phyloP scores from a whole-genome alignment of 2,797 vertebrate genomes.

The Clangula hyemalis region DNA sequence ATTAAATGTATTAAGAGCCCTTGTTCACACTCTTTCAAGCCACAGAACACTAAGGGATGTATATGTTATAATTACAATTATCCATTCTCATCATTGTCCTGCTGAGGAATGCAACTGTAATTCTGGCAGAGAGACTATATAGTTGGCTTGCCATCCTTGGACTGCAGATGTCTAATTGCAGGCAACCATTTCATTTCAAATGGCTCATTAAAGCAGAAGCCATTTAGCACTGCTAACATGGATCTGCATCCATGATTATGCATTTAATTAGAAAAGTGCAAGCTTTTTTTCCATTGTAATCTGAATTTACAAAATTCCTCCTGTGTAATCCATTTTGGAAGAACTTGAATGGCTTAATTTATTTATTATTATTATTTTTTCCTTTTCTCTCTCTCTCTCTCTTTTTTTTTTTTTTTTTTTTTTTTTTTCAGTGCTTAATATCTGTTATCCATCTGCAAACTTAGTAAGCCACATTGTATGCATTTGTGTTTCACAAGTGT shows the following conservation, averaged over 20 bases:
- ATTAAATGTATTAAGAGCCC: slow-evolving; percentile 81
- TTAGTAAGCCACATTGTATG: neutral
- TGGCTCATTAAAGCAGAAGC: slow-evolving; percentile 81
- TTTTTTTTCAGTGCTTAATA: neutral
- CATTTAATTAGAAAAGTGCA: slow-evolving; percentile 78
- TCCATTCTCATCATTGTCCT: slow-evolving; percentile 82
- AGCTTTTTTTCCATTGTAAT: slow-evolving; percentile 46
- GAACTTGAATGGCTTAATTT: slow-evolving; percentile 12
- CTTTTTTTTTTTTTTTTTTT: neutral
- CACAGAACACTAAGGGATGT: slow-evolving; percentile 81
- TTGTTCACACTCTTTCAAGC: slow-evolving; percentile 83
- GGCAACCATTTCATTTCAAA: slow-evolving; percentile 84
- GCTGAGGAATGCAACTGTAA: slow-evolving; percentile 80
- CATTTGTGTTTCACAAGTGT: neutral
- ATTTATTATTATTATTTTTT: neutral
- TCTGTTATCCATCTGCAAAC: neutral
- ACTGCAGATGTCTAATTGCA: slow-evolving; percentile 85
- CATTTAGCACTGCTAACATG: slow-evolving; percentile 77
- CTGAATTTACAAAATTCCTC: slow-evolving; percentile 25
- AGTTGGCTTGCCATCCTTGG: slow-evolving; percentile 78
- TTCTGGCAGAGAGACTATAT: slow-evolving; percentile 77
- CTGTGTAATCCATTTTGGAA: slow-evolving; percentile 9
- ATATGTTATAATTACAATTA: slow-evolving; percentile 84
- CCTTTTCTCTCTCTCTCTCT: too few species aligned
- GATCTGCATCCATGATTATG: slow-evolving; percentile 79